phyloP scores from a whole-genome alignment of 2,888 invertebrate species.

The Caenorhabditis sinica region DNA sequence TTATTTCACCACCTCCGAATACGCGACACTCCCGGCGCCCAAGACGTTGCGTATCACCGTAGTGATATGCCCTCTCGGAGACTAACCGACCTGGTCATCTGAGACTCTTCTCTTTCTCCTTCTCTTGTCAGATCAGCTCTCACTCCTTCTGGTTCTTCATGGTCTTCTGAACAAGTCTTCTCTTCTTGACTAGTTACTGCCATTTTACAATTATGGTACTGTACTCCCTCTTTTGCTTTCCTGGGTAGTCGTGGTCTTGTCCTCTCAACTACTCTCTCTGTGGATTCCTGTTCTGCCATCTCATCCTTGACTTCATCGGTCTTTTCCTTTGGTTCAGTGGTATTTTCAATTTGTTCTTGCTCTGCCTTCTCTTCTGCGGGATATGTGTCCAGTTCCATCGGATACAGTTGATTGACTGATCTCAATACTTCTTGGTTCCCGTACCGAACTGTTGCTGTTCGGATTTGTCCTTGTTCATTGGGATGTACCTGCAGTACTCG shows the following conservation, averaged over 20 bases:
- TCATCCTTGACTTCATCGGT: background rate
- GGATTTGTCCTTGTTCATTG: background rate
- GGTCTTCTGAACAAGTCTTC: background rate
- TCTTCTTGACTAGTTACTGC: background rate
- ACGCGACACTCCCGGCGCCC: too few relatives aligned
- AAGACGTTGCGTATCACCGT: too few relatives aligned
- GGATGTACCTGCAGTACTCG: background rate
- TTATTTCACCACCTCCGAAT: too few relatives aligned
- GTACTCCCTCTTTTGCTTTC: background rate
- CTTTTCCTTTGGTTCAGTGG: background rate
- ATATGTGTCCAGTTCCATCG: background rate
- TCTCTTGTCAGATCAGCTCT: background rate
- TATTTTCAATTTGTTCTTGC: background rate
- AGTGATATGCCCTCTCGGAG: too few relatives aligned
- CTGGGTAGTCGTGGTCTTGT: background rate
- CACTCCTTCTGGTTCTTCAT: too few relatives aligned
- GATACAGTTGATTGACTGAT: constrained; percentile 7
- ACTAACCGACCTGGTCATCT: too few relatives aligned
- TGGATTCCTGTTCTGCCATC: too few relatives aligned
- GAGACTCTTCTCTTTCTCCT: background rate
- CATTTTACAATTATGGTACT: background rate
- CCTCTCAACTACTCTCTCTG: background rate
- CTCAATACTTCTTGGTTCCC: background rate
- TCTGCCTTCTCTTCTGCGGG: background rate
- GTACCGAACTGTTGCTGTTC: background rate